These are phyloP conservation scores for Spizella passerina DNA, from an alignment of 2,797 vertebrate genomes.

Conservation along the genomic window DNA sequence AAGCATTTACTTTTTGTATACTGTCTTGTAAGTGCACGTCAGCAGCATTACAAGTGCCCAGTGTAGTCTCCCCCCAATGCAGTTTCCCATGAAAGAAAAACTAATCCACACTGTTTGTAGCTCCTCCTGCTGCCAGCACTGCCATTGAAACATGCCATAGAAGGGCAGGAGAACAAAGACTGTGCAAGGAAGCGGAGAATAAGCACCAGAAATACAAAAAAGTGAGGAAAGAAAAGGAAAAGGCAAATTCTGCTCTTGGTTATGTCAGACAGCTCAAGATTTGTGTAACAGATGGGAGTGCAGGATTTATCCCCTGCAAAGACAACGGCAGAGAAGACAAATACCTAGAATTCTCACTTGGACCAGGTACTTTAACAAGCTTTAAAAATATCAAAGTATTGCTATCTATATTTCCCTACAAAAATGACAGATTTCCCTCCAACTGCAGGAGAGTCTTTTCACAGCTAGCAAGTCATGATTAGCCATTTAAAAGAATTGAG, in stretches of 20 bases:
- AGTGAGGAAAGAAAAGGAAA: neutral
- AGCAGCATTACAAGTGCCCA: neutral
- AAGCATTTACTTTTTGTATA: neutral
- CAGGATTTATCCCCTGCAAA: neutral
- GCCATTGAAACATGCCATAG: neutral
- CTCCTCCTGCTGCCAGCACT: neutral
- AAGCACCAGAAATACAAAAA: neutral
- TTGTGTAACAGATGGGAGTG: neutral
- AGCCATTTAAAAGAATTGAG: neutral
- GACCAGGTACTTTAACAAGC: neutral
- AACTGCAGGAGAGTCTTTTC: neutral
- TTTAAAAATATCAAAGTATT: neutral
- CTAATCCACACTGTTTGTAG: neutral
- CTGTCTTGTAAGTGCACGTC: neutral
- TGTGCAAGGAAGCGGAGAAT: neutral
- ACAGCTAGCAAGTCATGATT: neutral
- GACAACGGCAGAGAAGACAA: neutral
- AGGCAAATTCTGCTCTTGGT: neutral
- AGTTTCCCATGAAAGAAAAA: conserved; percentile 24
- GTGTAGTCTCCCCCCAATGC: neutral
- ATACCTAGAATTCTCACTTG: neutral
- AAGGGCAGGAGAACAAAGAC: conserved; percentile 34
- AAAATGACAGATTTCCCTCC: neutral
- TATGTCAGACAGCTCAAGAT: neutral
- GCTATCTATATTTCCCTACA: neutral